phyloP scores from a whole-genome alignment of 2,888 invertebrate genomes.

The Pseudanteris insignis region DNA sequence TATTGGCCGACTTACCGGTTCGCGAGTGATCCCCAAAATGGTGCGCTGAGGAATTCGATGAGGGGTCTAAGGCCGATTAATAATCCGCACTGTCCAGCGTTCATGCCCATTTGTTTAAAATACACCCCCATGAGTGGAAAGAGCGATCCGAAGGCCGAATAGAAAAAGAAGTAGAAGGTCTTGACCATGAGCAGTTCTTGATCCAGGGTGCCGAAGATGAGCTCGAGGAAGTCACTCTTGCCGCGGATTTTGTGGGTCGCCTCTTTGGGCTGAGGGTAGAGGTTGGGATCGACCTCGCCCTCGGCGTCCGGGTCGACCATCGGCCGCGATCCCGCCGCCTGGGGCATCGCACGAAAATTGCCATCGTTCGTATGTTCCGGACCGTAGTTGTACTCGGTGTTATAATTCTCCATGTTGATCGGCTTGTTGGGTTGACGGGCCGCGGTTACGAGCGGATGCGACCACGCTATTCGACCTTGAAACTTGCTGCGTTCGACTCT shows the following conservation, averaged over 20 bases:
- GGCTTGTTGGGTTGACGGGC: background rate
- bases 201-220: constrained; percentile 84
- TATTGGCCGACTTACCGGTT: constrained; percentile 74
- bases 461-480: too few relatives aligned
- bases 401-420: constrained; percentile 58
- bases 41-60: constrained; percentile 96
- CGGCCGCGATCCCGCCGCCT: constrained; percentile 70
- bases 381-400: constrained; percentile 55
- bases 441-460: too few relatives aligned
- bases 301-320: constrained; percentile 83
- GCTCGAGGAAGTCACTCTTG: constrained; percentile 83
- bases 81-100: constrained; percentile 92
- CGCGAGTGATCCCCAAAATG: constrained; percentile 97
- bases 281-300: constrained; percentile 85
- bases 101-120: constrained; percentile 99
- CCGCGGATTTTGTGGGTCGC: constrained; percentile 91
- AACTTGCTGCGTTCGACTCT: too few relatives aligned
- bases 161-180: constrained; percentile 99
- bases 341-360: constrained; percentile 47
- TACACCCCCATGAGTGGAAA: constrained; percentile 99
- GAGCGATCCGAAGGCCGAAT: constrained; percentile 97
- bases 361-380: constrained; percentile 13
- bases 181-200: constrained; percentile 94
- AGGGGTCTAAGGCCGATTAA: constrained; percentile 96
- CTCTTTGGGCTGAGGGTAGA: constrained; percentile 87